A percentile compares a stretch with the other conserved stretches of the same genome.
These are phyloP conservation scores for Zaprionus africanus DNA, from an alignment of 1,140 invertebrate genomes.

Conservation along the genomic window DNA sequence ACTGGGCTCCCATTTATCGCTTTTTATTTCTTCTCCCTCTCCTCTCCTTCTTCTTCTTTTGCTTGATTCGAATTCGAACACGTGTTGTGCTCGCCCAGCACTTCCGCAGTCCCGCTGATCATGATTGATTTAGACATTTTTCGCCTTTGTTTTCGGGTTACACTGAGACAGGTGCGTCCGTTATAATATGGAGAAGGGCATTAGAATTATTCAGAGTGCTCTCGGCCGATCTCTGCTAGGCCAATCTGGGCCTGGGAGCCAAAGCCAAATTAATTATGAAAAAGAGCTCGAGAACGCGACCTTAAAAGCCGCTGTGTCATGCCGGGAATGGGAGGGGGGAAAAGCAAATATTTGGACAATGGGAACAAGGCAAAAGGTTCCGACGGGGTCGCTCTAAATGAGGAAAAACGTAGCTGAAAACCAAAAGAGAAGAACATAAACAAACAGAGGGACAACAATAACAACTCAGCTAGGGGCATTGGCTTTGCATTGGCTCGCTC, in stretches of 20 bases:
- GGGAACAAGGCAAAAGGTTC: constrained; percentile 62
- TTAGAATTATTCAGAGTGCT: constrained; percentile 68
- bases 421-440: constrained; percentile 40
- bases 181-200: constrained; percentile 77
- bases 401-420: constrained; percentile 59
- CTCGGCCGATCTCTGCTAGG: constrained; percentile 24
- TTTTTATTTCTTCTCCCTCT: constrained; percentile 9
- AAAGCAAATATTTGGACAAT: constrained; percentile 80
- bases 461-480: constrained; percentile 44
- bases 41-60: background rate
- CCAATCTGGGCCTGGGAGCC: constrained; percentile 45
- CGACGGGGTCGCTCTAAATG: constrained; percentile 42
- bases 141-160: constrained; percentile 32
- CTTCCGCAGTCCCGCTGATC: constrained; percentile 40
- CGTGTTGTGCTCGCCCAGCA: constrained; percentile 36
- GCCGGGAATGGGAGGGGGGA: constrained; percentile 49
- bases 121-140: constrained; percentile 34
- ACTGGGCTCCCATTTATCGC: constrained; percentile 16
- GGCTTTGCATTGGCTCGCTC: constrained; percentile 1
- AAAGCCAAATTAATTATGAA: constrained; percentile 80
- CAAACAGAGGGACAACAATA: constrained; percentile 59
- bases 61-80: constrained; percentile 31
- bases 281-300: constrained; percentile 60
- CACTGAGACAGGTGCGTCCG: constrained; percentile 55
- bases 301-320: constrained; percentile 70